Evolutionary conservation across 2,888 invertebrate species (phyloP), one percentile per base, ranked within the genome.

Genomic region (Electrophaes corylata): DNA sequence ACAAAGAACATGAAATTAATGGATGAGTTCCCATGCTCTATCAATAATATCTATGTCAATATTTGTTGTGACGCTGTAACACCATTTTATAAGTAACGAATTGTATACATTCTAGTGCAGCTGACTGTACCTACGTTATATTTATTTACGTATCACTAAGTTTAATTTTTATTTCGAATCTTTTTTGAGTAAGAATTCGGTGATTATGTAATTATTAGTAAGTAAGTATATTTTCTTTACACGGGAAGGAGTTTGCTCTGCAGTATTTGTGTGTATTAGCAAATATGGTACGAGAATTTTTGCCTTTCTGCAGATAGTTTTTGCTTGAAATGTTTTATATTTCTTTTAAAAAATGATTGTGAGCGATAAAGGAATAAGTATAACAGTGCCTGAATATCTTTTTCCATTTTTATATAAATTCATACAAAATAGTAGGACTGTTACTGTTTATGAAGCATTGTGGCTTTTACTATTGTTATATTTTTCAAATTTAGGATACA

Each of bases 391-490:
- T 89, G 80, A 81, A 86, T 81, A 78, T 78, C 29, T 72, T 81
- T 26, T 82, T 76, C 74, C 73, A 81, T 78, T 84, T 88, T 80
- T 82, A 84, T 82, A 84, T 78, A 72, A 80, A 75, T 78, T 75
- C 76, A 69, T 74, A 81, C 78, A 75, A 76, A 76, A 70, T 81
- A 78, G 71, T 82, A 79, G 72, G 74, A 78, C 77, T 84, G 81
- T 82, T 81, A 80, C 77, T 84, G 81, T 86, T 77, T 82, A 74
- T 31, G 67, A 83, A 86, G 78, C 83, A 84, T 81, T 81, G 75
- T 64, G 83, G 89, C 91, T 90, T 88, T 85, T 86, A 86, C 86
- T 88, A 87, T 83, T 88, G 89, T 90, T 90, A 88, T 89, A 91
- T 90, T 90, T 89, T 91, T 86, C 86, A 87, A 83, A 81, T 64